These are phyloP conservation scores for Marmota monax DNA, from an alignment of 2,113 vertebrate species.

Conservation along the genomic window DNA sequence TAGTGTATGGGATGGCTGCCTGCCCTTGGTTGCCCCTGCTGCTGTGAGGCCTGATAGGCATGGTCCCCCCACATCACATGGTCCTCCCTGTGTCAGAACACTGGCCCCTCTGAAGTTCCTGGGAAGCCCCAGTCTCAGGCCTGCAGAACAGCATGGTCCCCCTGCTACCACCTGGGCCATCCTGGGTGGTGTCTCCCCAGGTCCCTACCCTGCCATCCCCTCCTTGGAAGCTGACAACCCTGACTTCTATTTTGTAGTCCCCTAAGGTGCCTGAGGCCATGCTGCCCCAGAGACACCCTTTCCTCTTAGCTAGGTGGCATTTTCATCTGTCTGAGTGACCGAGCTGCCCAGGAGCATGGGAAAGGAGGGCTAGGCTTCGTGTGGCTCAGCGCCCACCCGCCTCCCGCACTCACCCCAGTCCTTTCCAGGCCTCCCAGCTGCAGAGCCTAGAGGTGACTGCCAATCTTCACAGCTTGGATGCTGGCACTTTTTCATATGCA, in stretches of 20 bases:
- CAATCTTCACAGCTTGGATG: too few relatives aligned
- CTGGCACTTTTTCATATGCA: neutral
- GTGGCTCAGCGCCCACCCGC: too few relatives aligned
- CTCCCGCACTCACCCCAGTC: too few relatives aligned
- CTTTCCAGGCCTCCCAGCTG: too few relatives aligned
- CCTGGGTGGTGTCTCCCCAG: too few relatives aligned
- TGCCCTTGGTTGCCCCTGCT: neutral
- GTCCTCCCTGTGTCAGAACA: rapidly evolving
- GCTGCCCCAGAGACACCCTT: neutral
- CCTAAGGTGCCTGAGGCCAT: neutral
- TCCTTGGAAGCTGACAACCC: neutral
- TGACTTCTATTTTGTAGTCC: neutral
- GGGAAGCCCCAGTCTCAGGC: neutral
- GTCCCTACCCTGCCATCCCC: too few relatives aligned
- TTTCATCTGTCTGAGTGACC: neutral
- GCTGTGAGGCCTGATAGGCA: rapidly evolving
- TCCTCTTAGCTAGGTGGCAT: neutral
- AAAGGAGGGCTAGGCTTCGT: neutral
- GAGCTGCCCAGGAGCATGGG: too few relatives aligned
- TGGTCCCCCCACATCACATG: neutral
- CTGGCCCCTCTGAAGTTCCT: neutral
- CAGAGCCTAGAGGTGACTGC: neutral
- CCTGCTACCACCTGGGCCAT: neutral
- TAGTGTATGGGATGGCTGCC: rapidly evolving
- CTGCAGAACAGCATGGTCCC: neutral